Base-by-base conservation (phyloP, 2,113 vertebrate genomes). In the Gambusia affinis region DNA sequence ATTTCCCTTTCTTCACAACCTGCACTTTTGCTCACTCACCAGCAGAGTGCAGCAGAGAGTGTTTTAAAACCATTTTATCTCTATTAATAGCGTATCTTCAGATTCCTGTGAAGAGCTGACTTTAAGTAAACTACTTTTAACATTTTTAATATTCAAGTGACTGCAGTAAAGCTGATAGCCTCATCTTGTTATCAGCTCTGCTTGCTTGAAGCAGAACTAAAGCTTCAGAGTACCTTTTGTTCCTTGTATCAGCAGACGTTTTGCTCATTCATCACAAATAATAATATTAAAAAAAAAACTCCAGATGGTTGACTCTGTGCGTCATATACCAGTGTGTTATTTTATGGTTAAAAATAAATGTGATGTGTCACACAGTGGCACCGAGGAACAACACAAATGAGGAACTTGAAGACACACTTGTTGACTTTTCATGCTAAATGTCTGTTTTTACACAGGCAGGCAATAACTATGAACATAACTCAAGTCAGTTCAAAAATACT, bases 31-130 rank as follows among this genome's bases (percentile, higher is more conserved):
- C 33, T 70, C 17, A 8, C n/a, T 60, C 0, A 44, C 60, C 78
- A 74, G 66, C 8, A 73, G 78, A 4, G 22, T 11, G 66, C 29
- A 80, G 71, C 71, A 80, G 71, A 68, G 66, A 33, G 71, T 15
- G 4, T 39, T 47, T 39, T 10, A 11, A 57, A 47, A 47, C 5
- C 1, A 4, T 47, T 33, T 31, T 2, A n/a, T 8, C 51, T 54
- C 2, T 54, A 8, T 8, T 54, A 22, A 54, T 10, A n/a, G 1
- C 4, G 2, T 57, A 24, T n/a, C 51, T 24, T 57, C 7, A 57
- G 4, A 3, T 57, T 57, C 51, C 51, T 24, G 51, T 24, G 24
- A 57, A 57, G 51, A 57, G 5, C 19, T 24, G 51, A 24, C 19
- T 54, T n/a, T 54, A 54, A 19, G 2, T 54, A 8, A 24, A 54